Evolutionary conservation across 2,888 invertebrate genomes (phyloP), one percentile per base, ranked within the genome.

Genomic region (Trichogramma evanescens): DNA sequence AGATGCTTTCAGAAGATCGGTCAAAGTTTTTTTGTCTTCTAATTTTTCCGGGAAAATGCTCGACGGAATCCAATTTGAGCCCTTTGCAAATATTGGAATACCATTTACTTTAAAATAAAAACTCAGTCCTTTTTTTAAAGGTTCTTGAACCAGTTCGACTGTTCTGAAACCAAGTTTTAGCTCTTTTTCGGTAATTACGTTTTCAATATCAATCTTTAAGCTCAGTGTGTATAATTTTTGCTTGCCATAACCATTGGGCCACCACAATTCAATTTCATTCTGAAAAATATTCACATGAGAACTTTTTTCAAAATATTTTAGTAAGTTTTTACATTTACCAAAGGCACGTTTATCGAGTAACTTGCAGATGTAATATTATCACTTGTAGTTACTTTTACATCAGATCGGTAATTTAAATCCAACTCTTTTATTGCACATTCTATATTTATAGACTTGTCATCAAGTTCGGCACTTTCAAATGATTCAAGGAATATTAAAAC

Each of bases 61-160:
- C 0, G 89, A 84, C 0, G 97, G 96, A 71, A 97, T 94, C 85
- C 92, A 93, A 76, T 97, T 97, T 7, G 93, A 89, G 3, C 96
- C 96, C 79, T 97, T 98, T 77, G 93, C 89, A 74, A 95, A 98
- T n/a, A 98, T 84, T 1, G 92, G 87, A 55, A 88, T 78, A 0
- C 83, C 88, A 75, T 98, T 97, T 9, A 99, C 83, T 73, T 84
- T 85, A 73, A 97, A 94, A 73, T 90, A 91, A 77, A 96, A 98
- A 6, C 88, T 84, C 1, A 86, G 79, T 2, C 92, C 96, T 70
- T 79, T 69, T 77, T 81, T 71, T 4, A 88, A 81, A 51, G 82
- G 77, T 57, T 89, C 84, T 78, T 96, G 90, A 6, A 94, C 81
- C 0, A 98, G 77, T 74, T 93, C 87, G 9, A 96, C 80, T 0